Conservation (phyloP, 2,113 vertebrate species). For the Siphamia tubifer region DNA sequence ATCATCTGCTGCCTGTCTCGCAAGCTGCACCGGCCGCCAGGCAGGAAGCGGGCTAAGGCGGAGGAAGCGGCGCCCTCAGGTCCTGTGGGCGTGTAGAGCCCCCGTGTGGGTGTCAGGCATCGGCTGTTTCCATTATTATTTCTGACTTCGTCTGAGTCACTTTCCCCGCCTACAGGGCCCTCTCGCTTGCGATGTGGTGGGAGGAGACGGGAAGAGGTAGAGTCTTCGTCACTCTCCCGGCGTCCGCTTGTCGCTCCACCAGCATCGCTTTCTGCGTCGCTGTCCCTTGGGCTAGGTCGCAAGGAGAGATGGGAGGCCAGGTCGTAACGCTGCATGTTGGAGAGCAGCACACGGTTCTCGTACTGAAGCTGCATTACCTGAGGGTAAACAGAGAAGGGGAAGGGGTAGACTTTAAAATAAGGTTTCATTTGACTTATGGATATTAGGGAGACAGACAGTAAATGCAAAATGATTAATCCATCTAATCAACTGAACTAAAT, state of each 20-base stretch:
- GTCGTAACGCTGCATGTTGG: slow-evolving; percentile 96
- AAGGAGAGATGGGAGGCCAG: slow-evolving; percentile 91
- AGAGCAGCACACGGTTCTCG: slow-evolving; percentile 94
- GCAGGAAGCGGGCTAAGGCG: slow-evolving; percentile 79
- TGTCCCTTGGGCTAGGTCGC: slow-evolving; percentile 88
- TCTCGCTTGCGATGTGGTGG: slow-evolving; percentile 95
- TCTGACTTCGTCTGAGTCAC: slow-evolving; percentile 92
- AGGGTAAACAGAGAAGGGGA: not conserved
- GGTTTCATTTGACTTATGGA: too few species aligned
- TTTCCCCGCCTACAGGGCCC: slow-evolving; percentile 93
- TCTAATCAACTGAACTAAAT: too few species aligned
- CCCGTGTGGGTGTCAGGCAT: slow-evolving; percentile 87
- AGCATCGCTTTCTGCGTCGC: slow-evolving; percentile 88
- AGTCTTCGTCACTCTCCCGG: slow-evolving; percentile 91
- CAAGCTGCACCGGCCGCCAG: slow-evolving; percentile 78
- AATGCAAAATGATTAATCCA: too few species aligned
- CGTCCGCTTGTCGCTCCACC: slow-evolving; percentile 83
- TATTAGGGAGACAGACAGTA: too few species aligned
- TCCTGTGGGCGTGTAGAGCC: slow-evolving; percentile 83
- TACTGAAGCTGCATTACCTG: slow-evolving; percentile 97
- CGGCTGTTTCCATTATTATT: slow-evolving; percentile 80
- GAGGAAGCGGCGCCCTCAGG: slow-evolving; percentile 84
- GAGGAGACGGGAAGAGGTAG: slow-evolving; percentile 83
- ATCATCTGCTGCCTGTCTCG: slow-evolving; percentile 92
- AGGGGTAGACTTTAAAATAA: too few species aligned